These are phyloP conservation scores for Sciaenops ocellatus DNA, from an alignment of 2,797 vertebrate species.

Conservation along the genomic window DNA sequence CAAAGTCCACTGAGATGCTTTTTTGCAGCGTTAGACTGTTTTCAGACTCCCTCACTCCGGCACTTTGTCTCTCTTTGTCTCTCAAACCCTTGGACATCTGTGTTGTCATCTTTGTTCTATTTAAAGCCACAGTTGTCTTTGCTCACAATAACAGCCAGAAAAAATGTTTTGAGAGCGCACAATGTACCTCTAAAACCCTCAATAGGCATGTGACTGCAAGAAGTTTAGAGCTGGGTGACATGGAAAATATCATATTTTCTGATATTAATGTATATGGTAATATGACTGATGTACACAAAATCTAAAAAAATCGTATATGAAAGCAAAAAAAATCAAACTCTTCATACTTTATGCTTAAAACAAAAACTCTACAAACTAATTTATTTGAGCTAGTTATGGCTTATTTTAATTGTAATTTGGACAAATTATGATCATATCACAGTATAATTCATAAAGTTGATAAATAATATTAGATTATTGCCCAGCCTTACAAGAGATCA, in stretches of 20 bases:
- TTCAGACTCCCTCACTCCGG: slow-evolving; percentile 33
- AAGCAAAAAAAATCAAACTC: neutral
- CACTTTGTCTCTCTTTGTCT: slow-evolving; percentile 21
- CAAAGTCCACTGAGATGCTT: slow-evolving; percentile 46
- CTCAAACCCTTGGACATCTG: slow-evolving; percentile 21
- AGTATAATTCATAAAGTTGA: neutral
- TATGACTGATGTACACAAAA: neutral
- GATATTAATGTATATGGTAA: neutral
- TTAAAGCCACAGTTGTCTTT: slow-evolving; percentile 25
- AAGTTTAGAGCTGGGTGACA: neutral
- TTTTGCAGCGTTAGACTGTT: slow-evolving; percentile 37
- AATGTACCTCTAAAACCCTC: neutral
- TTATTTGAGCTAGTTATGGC: neutral
- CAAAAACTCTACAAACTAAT: neutral
- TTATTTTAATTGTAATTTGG: neutral
- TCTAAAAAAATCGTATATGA: neutral
- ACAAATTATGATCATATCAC: neutral
- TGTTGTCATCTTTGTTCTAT: slow-evolving; percentile 16
- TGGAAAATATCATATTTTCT: neutral
- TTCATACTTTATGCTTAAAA: neutral
- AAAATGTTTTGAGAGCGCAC: no score
- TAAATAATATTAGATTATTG: neutral
- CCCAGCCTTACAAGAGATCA: neutral
- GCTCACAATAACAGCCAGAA: slow-evolving; percentile 16
- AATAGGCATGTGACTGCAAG: neutral